Evolutionary conservation across 2,797 vertebrate species (phyloP).

Genomic region (Protonibea diacanthus): DNA sequence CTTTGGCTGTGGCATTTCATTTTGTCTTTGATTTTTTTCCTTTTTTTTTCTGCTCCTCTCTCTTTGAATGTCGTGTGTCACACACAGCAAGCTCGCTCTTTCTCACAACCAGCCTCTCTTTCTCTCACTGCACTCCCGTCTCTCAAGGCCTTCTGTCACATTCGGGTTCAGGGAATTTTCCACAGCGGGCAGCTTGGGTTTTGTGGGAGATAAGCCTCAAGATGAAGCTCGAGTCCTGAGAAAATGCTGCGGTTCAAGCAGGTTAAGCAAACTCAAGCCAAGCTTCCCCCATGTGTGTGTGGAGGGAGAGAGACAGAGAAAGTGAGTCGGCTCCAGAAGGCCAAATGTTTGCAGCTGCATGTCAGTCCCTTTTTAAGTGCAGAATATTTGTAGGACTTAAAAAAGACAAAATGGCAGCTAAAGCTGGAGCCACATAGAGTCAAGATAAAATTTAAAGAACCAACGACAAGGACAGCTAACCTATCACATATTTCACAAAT

Average conservation of each 20-base stretch:
- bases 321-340: conserved; percentile 24
- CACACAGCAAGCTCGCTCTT: conserved; percentile 8
- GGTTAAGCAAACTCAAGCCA: conserved; percentile 77
- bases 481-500: not conserved
- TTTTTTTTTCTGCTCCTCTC: not conserved
- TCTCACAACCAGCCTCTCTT: conserved; percentile 26
- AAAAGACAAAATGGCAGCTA: not conserved
- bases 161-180: conserved; percentile 71
- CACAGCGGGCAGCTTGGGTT: conserved; percentile 47
- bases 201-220: conserved; percentile 63
- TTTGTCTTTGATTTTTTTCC: not conserved
- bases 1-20: conserved; percentile 11
- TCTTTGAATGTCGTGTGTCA: conserved; percentile 46
- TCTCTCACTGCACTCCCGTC: conserved; percentile 16
- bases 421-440: not conserved
- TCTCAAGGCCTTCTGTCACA: conserved; percentile 51
- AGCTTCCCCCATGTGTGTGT: conserved; percentile 25
- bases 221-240: conserved; percentile 72
- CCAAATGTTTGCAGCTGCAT: conserved; percentile 39
- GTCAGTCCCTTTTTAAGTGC: conserved; percentile 25
- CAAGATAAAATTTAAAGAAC: not conserved
- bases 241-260: conserved; percentile 73
- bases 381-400: not conserved
- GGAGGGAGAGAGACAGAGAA: conserved; percentile 9
- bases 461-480: not conserved